Base-by-base conservation (phyloP, 2,113 vertebrate species). In the Dromaius novaehollandiae region DNA sequence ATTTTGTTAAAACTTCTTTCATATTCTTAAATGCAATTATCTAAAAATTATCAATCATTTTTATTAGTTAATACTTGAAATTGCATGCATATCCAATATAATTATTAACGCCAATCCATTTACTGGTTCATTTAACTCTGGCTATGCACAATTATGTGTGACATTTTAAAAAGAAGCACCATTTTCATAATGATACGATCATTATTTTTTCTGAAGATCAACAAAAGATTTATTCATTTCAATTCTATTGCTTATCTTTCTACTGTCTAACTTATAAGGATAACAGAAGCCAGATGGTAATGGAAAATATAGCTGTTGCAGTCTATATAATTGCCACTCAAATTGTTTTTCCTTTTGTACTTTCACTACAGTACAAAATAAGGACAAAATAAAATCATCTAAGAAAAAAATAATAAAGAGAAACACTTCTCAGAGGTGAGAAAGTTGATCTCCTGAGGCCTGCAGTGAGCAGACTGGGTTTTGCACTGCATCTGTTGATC, bases 1-100 rank as follows among this genome's bases (percentile, higher is more conserved):
- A 61, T 98, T 97, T 97, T 98, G 86, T 96, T 98, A 97, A 96
- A 98, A 97, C 68, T 98, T 96, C 83, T 97, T 97, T 98, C 86
- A 94, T 95, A 97, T 92, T 98, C 97, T 97, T 97, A 97, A 96
- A 97, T 96, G 94, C 80, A 98, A 98, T 98, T 98, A 98, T 98
- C 97, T 98, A 96, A 98, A 98, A 98, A 96, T 96, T 97, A 98
- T 98, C 97, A 98, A 98, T 98, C 97, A 98, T 97, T 97, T 98
- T 98, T 98, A 98, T 98, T 98, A 98, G 97, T 97, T 98, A 98
- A 97, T 97, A 98, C 89, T 98, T 97, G 96, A 97, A 97, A 97
- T 89, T 92, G 79, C 93, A 90, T 96, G 96, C 95, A 85, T 97
- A 97, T 97, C 95, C 96, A 97, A 84, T 97, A 69, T 97, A 97